Conservation (phyloP, 2,113 vertebrate species). For the Podocnemis expansa region DNA sequence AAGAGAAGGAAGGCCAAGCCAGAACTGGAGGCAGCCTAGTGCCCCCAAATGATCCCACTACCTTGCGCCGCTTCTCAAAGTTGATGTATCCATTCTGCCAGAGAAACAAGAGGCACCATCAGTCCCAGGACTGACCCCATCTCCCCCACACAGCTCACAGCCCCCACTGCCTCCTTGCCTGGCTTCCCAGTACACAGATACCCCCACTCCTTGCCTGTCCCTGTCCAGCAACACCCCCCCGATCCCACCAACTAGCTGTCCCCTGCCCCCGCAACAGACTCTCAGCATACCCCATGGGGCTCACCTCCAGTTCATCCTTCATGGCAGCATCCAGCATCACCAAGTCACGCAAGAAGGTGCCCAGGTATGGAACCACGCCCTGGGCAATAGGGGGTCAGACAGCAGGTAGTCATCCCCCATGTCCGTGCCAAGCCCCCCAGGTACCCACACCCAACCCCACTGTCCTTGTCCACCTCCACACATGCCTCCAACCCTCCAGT, state of each 20-base stretch:
- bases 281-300: not conserved
- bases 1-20: not conserved
- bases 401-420: not conserved
- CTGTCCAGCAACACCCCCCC: not conserved
- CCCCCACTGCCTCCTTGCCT: no score
- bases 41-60: slow-evolving; percentile 42
- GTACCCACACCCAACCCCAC: not conserved
- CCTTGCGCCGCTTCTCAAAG: slow-evolving; percentile 92
- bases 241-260: not conserved
- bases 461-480: not conserved
- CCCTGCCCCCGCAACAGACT: not conserved
- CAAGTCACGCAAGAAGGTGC: slow-evolving; percentile 90
- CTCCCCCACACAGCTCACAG: no score
- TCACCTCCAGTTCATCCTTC: slow-evolving; percentile 87
- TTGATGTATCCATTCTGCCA: slow-evolving; percentile 91
- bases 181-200: no score
- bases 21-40: no score
- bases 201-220: not conserved
- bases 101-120: not conserved
- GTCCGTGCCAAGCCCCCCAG: not conserved
- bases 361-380: slow-evolving; percentile 89
- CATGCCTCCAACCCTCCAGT: not conserved
- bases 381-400: not conserved
- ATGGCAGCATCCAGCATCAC: slow-evolving; percentile 92
- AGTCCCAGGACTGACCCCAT: not conserved